phyloP scores from a whole-genome alignment of 2,888 invertebrate genomes.

The Patella depressa region DNA sequence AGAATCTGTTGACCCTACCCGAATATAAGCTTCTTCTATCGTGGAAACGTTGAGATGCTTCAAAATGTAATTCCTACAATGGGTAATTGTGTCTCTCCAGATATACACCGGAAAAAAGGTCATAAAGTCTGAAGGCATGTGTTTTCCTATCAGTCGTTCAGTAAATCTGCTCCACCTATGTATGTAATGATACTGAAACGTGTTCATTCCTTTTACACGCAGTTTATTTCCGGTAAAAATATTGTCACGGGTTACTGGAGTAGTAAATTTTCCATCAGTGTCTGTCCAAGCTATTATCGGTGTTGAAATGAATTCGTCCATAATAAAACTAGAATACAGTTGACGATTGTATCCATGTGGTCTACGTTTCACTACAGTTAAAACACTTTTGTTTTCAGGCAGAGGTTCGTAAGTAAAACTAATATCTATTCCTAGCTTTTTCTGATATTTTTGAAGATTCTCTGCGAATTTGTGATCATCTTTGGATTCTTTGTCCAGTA shows the following conservation, averaged over 20 bases:
- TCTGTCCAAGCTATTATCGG: slow-evolving; percentile 1
- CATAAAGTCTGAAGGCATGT: not conserved
- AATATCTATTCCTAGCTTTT: not conserved
- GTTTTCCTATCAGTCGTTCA: not conserved
- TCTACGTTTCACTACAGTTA: not conserved
- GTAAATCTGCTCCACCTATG: not conserved
- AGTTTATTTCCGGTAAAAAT: not conserved
- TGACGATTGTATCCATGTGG: not conserved
- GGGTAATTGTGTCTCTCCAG: not conserved
- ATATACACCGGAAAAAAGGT: not conserved
- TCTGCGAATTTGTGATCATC: not conserved
- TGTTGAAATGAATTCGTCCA: not conserved
- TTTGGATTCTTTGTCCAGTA: not conserved
- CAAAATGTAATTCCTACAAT: not conserved
- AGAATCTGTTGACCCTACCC: not conserved
- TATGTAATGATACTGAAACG: not conserved
- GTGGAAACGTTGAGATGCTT: not conserved
- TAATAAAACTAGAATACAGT: slow-evolving; percentile 3
- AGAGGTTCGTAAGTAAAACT: not conserved
- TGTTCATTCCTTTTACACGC: not conserved
- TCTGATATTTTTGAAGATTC: not conserved
- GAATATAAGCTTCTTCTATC: not conserved
- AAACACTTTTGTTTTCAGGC: not conserved
- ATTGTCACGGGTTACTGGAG: not conserved
- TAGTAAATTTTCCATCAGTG: not conserved